These are phyloP conservation scores for Petrocephalus microphthalmus DNA, from an alignment of 2,113 vertebrate genomes.

Conservation along the genomic window DNA sequence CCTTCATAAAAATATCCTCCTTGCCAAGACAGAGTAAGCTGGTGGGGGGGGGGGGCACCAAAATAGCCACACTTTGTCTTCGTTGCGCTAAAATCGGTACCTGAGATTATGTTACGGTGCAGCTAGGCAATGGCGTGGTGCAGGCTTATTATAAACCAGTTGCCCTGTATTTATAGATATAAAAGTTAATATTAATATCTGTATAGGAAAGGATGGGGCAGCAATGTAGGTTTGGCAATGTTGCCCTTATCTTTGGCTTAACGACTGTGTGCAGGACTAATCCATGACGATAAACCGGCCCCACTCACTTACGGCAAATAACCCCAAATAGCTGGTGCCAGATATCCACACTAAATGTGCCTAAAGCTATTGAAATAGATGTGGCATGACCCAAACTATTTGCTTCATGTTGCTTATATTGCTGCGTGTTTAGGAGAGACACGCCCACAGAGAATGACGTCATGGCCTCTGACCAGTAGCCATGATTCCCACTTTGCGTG, in stretches of 20 bases:
- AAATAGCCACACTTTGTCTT: constrained; percentile 47
- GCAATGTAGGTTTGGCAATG: constrained; percentile 1
- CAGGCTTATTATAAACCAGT: constrained; percentile 48
- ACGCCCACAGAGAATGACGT: neutral
- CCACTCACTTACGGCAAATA: neutral
- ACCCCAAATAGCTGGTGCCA: neutral
- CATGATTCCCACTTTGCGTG: neutral
- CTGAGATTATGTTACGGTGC: constrained; percentile 44
- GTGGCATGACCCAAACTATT: neutral
- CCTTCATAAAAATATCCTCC: constrained; percentile 38
- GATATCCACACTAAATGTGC: neutral
- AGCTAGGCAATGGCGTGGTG: constrained; percentile 37
- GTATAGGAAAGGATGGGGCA: constrained; percentile 17
- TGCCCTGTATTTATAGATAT: constrained; percentile 49
- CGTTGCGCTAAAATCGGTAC: constrained; percentile 47
- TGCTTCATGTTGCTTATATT: neutral
- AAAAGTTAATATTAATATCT: constrained; percentile 37
- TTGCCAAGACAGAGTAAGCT: constrained; percentile 39
- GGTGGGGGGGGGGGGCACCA: constrained; percentile 30
- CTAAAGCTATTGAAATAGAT: neutral
- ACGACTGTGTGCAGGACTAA: neutral
- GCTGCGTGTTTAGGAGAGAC: neutral
- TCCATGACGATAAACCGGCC: neutral
- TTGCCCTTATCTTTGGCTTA: neutral
- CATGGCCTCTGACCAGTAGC: neutral